Percentiles rank a stretch among this genome's conserved stretches.
These are phyloP conservation scores for Mormyrus lacerda DNA, from an alignment of 2,113 vertebrate species.

Conservation along the genomic window DNA sequence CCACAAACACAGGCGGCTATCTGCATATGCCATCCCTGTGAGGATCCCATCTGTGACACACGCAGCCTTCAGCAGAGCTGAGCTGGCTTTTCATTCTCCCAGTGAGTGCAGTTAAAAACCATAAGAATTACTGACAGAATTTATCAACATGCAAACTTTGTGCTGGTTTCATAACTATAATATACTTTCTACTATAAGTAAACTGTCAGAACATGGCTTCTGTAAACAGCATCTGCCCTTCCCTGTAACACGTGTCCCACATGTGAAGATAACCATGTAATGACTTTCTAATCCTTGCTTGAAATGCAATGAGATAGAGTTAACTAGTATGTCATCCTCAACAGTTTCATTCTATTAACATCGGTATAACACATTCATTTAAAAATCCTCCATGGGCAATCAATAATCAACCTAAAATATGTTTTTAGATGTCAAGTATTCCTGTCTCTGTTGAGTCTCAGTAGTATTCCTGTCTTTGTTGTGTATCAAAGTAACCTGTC, in stretches of 20 bases:
- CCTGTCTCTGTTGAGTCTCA: not conserved
- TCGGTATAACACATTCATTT: not conserved
- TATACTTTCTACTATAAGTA: not conserved
- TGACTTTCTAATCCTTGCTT: not conserved
- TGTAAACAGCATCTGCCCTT: conserved; percentile 1
- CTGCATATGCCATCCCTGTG: conserved; percentile 25
- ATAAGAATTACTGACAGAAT: not conserved
- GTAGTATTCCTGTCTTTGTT: conserved; percentile 2
- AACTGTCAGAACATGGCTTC: not conserved
- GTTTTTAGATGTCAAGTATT: conserved; percentile 1
- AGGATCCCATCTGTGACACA: not conserved
- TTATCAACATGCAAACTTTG: not conserved
- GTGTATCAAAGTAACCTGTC: conserved; percentile 3
- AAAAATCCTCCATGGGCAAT: not conserved
- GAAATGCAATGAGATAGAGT: not conserved
- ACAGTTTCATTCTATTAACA: not conserved
- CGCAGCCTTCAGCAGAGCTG: not conserved
- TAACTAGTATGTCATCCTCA: not conserved
- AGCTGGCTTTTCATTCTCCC: not conserved
- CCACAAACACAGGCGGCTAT: conserved; percentile 16
- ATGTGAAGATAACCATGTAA: not conserved
- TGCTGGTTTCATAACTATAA: not conserved
- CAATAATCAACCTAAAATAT: not conserved
- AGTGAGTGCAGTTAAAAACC: not conserved
- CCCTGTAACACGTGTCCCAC: not conserved